Percentiles rank a stretch among this genome's conserved stretches.
Evolutionary conservation across 2,888 invertebrate species (phyloP).

Genomic region (Ochlodes sylvanus): DNA sequence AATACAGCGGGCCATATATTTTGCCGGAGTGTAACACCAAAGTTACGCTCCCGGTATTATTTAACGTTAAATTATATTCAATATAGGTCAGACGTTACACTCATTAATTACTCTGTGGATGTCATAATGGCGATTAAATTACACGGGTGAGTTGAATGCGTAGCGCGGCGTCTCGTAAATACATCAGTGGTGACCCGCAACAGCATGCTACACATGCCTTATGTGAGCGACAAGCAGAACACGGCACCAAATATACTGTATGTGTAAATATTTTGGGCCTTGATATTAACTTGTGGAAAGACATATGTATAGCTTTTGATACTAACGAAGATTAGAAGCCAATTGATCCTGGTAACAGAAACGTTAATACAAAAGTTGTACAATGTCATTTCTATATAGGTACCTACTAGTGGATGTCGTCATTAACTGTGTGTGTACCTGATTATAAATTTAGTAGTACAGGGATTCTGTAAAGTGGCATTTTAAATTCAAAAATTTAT

Average conservation of each 20-base stretch:
- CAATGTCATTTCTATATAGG: no score
- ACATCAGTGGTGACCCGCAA: constrained; percentile 66
- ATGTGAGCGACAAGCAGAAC: constrained; percentile 26
- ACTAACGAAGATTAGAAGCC: no score
- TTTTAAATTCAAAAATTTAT: no score
- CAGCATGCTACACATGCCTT: constrained; percentile 30
- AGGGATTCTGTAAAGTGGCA: no score
- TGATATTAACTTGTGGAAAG: no score
- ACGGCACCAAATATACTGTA: background rate
- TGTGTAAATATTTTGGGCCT: no score
- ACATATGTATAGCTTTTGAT: no score
- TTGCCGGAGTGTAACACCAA: constrained; percentile 26
- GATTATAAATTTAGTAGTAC: no score
- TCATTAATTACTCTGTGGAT: constrained; percentile 62
- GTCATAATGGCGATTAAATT: constrained; percentile 73
- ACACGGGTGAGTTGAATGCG: constrained; percentile 61
- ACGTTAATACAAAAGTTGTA: no score
- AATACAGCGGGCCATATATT: constrained; percentile 29
- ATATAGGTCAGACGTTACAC: constrained; percentile 54
- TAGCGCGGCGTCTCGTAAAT: constrained; percentile 66
- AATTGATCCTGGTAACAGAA: no score
- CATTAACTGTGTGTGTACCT: no score
- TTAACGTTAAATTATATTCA: constrained; percentile 48
- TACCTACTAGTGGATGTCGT: no score
- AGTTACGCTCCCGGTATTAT: constrained; percentile 50